A percentile compares a stretch with the other conserved stretches of the same genome.
phyloP scores from a whole-genome alignment of 2,888 invertebrate species.

The Yponomeuta sedellus region DNA sequence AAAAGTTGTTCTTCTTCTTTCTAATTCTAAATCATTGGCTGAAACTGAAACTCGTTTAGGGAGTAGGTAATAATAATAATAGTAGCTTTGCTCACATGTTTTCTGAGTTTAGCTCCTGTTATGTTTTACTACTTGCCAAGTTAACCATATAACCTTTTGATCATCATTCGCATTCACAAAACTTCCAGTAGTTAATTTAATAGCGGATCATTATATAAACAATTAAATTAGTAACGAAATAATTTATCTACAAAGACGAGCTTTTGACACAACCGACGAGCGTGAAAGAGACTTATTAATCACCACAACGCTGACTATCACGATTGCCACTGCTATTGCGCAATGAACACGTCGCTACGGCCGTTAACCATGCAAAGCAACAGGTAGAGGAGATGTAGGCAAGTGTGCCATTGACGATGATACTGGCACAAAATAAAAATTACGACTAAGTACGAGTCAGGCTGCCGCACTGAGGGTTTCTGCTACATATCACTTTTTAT shows the following conservation, averaged over 20 bases:
- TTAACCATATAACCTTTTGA: not conserved
- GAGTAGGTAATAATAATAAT: too few relatives aligned
- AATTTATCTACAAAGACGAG: not conserved
- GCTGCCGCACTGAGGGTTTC: too few relatives aligned
- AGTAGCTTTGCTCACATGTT: too few relatives aligned
- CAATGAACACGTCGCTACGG: not conserved
- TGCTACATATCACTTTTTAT: too few relatives aligned
- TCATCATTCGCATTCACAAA: not conserved
- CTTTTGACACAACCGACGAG: not conserved
- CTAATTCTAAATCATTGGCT: too few relatives aligned
- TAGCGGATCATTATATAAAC: not conserved
- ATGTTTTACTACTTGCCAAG: too few relatives aligned
- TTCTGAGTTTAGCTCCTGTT: too few relatives aligned
- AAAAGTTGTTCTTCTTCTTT: too few relatives aligned
- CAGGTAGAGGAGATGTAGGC: not conserved
- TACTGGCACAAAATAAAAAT: not conserved
- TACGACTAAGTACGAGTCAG: too few relatives aligned
- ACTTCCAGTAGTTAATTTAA: constrained; percentile 1
- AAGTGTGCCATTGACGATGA: not conserved
- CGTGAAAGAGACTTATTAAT: not conserved
- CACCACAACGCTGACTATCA: not conserved
- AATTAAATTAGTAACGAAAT: not conserved
- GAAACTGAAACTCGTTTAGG: too few relatives aligned
- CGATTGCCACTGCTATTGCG: not conserved
- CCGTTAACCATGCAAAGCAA: not conserved